Evolutionary conservation across 2,797 vertebrate species (phyloP), one percentile per base, ranked within the genome.

Genomic region (Argya squamiceps): DNA sequence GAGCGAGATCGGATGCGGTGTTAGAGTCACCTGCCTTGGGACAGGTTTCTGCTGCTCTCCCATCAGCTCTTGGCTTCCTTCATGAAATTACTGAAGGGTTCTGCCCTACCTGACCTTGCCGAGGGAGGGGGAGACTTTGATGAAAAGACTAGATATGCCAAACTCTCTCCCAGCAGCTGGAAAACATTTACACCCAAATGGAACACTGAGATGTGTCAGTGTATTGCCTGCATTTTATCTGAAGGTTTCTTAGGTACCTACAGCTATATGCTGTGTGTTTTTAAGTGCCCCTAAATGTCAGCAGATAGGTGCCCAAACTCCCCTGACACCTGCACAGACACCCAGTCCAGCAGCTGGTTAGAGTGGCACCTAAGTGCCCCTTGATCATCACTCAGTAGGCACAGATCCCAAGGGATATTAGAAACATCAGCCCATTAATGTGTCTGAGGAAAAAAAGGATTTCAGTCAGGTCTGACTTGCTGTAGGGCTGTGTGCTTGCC

Each of bases 251-350:
- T 58, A 3, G 70, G 34, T 80, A 15, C 39, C 39, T 67, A 6
- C 12, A 50, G 44, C 10, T 43, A 6, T 20, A 53, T 43, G 50
- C 55, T 67, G 0, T 53, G 15, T 11, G 3, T 27, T 91, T 91
- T 74, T 16, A 69, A 17, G 26, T 80, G 36, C 14, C 22, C 18
- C 32, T 76, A 34, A 59, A 49, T 47, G 21, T 39, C 14, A 59
- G 11, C 24, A 69, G 23, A 24, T 70, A 44, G 49, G 8, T 89
- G 22, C 24, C 14, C 46, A 50, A 62, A n/a, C 17, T 60, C 47
- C 11, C 23, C 13, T 22, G 50, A 52, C 4, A 7, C 10, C 6
- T 13, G 12, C 19, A 11, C 18, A 12, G 13, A 1, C 4, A 12
- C 18, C 16, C 10, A 12, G 0, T 55, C 11, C 21, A 76, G 50